phyloP scores from a whole-genome alignment of 2,113 vertebrate species.

The Taurulus bubalis region DNA sequence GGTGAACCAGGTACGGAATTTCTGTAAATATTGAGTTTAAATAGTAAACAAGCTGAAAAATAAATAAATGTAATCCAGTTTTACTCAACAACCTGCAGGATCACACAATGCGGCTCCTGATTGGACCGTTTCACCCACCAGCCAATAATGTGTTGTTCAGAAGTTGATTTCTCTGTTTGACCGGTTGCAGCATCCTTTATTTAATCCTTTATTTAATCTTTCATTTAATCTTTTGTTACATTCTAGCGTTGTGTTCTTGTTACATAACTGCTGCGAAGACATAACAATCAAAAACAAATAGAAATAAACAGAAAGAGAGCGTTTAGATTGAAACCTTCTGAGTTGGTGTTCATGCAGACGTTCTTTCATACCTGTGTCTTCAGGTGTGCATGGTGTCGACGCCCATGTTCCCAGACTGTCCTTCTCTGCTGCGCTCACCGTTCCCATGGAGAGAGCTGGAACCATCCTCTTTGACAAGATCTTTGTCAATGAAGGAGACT shows the following conservation, averaged over 20 bases:
- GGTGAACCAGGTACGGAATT: slow-evolving; percentile 86
- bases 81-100: no score
- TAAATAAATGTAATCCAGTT: no score
- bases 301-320: no score
- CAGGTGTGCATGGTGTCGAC: slow-evolving; percentile 86
- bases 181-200: no score
- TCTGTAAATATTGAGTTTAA: neutral
- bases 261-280: no score
- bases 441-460: slow-evolving; percentile 84
- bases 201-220: no score
- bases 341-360: no score
- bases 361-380: neutral
- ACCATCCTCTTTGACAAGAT: slow-evolving; percentile 92
- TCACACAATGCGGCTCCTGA: neutral
- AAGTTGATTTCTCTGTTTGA: no score
- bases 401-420: slow-evolving; percentile 83
- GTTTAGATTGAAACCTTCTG: no score
- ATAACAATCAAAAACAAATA: no score
- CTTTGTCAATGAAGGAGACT: slow-evolving; percentile 90
- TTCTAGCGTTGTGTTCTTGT: no score
- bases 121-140: neutral
- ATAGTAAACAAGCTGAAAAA: neutral
- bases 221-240: no score
- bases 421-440: slow-evolving; percentile 91
- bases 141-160: neutral